Base-by-base conservation (phyloP, 2,113 vertebrate species). In the Cryptomyrus ogoouensis region DNA sequence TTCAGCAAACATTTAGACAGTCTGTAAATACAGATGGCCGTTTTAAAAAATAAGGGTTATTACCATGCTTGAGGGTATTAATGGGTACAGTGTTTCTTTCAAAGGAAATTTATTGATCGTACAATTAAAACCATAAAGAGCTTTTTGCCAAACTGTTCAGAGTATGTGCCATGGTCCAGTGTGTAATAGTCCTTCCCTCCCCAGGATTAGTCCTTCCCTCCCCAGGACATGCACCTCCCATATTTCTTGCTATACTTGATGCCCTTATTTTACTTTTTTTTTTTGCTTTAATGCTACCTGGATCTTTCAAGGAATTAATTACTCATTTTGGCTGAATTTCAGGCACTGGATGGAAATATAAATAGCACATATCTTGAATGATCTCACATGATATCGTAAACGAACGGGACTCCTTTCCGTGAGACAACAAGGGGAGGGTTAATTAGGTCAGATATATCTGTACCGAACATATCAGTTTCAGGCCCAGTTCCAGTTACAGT, bases 381-480 rank as follows among this genome's bases (percentile, higher is more conserved):
- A 93, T 90, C 92, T 89, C 93, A 88, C 92, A 19, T 74, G 47
- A 49, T 47, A 35, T 47, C 21, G 74, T 21, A 93, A 93, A 91
- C 87, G 89, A 53, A 39, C 90, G 77, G 90, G 90, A 91, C 49
- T 7, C 77, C 87, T 87, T 91, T 90, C 88, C 87, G 91, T 88
- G 52, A 44, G 53, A 88, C 91, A 88, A 94, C 92, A 93, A 91
- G 89, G 90, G 88, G 56, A 88, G 84, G 91, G 92, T 7, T 90
- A 95, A 92, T 93, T 92, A 91, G 91, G 90, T 92, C 92, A 90
- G 89, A 85, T 15, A 90, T 91, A 91, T 90, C 90, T 84, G 24
- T 7, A 56, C 50, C 89, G 91, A 83, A 92, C 88, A 52, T 92
- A 93, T 94, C 92, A 92, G 90, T 90, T 95, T 90, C 93, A 56